phyloP scores from a whole-genome alignment of 2,113 vertebrate genomes.

The Numenius arquata region DNA sequence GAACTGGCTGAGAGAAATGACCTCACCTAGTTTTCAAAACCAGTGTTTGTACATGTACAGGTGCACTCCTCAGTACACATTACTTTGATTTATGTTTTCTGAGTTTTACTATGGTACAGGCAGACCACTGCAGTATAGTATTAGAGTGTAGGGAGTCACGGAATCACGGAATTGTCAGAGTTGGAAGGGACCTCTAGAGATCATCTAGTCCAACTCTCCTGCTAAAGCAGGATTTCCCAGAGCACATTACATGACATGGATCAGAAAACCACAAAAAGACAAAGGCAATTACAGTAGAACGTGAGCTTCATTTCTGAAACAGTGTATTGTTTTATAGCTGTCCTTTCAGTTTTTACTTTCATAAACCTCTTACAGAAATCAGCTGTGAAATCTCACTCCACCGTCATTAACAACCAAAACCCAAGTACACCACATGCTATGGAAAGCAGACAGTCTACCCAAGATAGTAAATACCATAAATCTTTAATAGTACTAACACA shows the following conservation, averaged over 20 bases:
- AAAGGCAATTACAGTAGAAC: neutral
- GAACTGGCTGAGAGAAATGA: neutral
- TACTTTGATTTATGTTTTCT: neutral
- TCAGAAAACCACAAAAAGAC: neutral
- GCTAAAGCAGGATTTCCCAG: too few relatives aligned
- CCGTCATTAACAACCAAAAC: neutral
- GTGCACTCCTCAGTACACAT: too few relatives aligned
- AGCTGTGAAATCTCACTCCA: neutral
- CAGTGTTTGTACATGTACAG: neutral
- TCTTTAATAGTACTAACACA: neutral
- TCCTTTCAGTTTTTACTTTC: neutral
- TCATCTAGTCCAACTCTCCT: too few relatives aligned
- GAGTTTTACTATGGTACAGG: neutral
- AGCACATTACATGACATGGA: neutral
- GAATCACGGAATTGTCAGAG: too few relatives aligned
- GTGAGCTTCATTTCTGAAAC: neutral
- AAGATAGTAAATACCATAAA: neutral
- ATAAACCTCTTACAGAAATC: neutral
- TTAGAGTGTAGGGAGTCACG: neutral
- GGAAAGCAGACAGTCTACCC: neutral
- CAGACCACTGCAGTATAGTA: neutral
- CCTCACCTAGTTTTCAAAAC: neutral
- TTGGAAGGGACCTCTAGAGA: too few relatives aligned
- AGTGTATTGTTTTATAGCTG: neutral
- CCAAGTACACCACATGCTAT: neutral